Evolutionary conservation across 2,113 vertebrate species (phyloP), one percentile per base, ranked within the genome.

Genomic region (Psittacus erithacus): DNA sequence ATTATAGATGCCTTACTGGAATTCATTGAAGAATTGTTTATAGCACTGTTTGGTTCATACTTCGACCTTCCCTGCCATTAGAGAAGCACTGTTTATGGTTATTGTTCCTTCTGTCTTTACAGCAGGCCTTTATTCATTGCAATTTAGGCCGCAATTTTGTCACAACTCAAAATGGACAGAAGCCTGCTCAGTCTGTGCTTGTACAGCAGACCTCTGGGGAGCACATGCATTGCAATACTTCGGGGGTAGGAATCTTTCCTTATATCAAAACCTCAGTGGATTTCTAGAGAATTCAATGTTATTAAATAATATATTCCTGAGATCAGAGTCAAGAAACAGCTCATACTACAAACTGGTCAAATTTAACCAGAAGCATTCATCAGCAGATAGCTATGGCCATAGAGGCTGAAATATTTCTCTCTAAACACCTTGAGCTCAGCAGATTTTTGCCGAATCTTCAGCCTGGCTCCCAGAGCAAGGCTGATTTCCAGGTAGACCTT

Each of bases 21-120:
- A 11, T n/a, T 52, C n/a, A 44, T 53, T 60, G 55, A 33, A 14
- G 68, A 80, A 49, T 70, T 25, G 55, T 44, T 87, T 62, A 53
- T 39, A 35, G 62, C 20, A 22, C 1, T 1, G n/a, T n/a, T 79
- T 75, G 17, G 35, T 74, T 79, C 4, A 2, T 43, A 25, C 3
- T 10, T 6, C 13, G 8, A 5, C n/a, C 9, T 35, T 12, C 9
- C 13, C 46, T 2, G 0, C 46, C 0, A 0, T 46, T n/a, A 64
- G 17, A 43, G 39, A 49, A 25, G 22, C 18, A n/a, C 29, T 1
- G 0, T 39, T 81, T 13, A 52, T 43, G 41, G 62, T 57, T 62
- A 62, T 41, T 31, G 3, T 38, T 25, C 20, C 29, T 50, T 63
- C 41, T 38, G 33, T 33, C 75, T 67, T 63, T 63, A 35, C 46